Evolutionary conservation across 1,140 invertebrate species (phyloP).

Genomic region (Ericerus pela): DNA sequence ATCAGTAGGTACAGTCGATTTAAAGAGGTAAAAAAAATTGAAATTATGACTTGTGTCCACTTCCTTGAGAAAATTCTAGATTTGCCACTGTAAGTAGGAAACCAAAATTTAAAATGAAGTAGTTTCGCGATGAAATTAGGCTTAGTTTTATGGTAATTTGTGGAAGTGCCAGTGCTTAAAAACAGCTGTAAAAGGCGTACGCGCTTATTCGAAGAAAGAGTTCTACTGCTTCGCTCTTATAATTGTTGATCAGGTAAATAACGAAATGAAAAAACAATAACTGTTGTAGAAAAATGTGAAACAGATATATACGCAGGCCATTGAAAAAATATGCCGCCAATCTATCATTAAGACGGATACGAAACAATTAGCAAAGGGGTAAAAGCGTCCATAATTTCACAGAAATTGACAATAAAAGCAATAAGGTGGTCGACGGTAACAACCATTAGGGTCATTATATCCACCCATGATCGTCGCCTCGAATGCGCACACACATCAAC

Average conservation of each 20-base stretch:
- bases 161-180: neutral
- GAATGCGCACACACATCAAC: neutral
- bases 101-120: too few relatives aligned
- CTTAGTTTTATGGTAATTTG: neutral
- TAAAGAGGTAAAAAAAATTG: too few relatives aligned
- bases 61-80: too few relatives aligned
- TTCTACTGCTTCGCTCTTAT: too few relatives aligned
- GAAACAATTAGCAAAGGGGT: conserved; percentile 7
- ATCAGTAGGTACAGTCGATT: too few relatives aligned
- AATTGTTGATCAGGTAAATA: too few relatives aligned
- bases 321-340: conserved; percentile 4
- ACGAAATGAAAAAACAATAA: neutral
- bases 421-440: neutral
- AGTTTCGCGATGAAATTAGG: too few relatives aligned
- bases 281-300: conserved; percentile 3
- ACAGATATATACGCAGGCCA: neutral
- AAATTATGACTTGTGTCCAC: too few relatives aligned
- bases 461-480: conserved; percentile 5
- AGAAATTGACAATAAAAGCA: conserved; percentile 11
- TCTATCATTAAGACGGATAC: conserved; percentile 9
- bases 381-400: neutral
- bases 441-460: conserved; percentile 8
- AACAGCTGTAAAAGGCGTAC: neutral
- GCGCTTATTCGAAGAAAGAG: neutral
- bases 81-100: too few relatives aligned